Conservation (phyloP, 2,888 invertebrate genomes). For the Limnephilus marmoratus region DNA sequence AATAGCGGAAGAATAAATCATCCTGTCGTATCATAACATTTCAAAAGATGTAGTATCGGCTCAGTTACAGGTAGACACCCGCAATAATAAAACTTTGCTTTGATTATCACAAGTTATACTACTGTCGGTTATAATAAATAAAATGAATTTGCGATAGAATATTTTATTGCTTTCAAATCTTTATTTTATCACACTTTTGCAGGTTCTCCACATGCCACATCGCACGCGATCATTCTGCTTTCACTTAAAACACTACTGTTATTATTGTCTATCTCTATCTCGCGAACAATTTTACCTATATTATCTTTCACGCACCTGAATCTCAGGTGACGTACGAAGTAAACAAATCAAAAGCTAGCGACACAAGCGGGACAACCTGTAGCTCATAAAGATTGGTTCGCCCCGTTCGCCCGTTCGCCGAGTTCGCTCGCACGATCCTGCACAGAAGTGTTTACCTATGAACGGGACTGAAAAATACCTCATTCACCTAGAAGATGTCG, state of each 20-base stretch:
- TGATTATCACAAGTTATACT: background rate
- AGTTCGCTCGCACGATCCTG: background rate
- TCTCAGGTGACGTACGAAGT: slow-evolving; percentile 61
- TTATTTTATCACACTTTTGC: slow-evolving; percentile 47
- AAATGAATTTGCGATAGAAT: slow-evolving; percentile 25
- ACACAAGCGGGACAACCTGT: slow-evolving; percentile 43
- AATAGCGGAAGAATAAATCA: slow-evolving; percentile 10
- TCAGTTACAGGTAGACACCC: background rate
- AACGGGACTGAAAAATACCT: background rate
- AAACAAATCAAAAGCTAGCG: slow-evolving; percentile 56
- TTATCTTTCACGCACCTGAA: slow-evolving; percentile 43
- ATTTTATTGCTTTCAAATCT: slow-evolving; percentile 41
- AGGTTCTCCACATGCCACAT: slow-evolving; percentile 53
- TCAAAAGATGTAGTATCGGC: background rate
- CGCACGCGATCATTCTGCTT: slow-evolving; percentile 58
- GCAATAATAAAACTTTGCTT: background rate
- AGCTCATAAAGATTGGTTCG: slow-evolving; percentile 16
- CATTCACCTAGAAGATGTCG: background rate
- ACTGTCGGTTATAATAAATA: background rate
- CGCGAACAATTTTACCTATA: slow-evolving; percentile 48
- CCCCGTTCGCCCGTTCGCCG: background rate
- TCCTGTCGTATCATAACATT: slow-evolving; percentile 15
- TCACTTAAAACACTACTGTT: slow-evolving; percentile 62
- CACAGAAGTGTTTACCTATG: background rate
- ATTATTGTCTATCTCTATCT: slow-evolving; percentile 61